These are phyloP conservation scores for Desmodus rotundus DNA, from an alignment of 2,113 vertebrate species.

Conservation along the genomic window DNA sequence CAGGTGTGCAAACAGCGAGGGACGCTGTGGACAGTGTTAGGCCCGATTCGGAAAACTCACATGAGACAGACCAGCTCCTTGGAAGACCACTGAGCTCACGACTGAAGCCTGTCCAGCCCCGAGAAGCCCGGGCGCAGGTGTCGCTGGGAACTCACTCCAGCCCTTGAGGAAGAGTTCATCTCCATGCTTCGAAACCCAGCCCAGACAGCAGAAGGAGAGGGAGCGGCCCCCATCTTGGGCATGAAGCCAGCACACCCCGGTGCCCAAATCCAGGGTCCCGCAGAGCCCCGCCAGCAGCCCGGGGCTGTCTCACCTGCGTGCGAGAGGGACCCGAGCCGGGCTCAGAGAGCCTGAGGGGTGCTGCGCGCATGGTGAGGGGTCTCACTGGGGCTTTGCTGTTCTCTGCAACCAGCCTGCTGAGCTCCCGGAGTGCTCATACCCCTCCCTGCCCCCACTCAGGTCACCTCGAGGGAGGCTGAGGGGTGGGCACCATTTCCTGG, in stretches of 20 bases:
- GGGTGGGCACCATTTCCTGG: not conserved
- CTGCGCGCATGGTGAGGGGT: not conserved
- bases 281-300: too few relatives aligned
- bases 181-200: fast-evolving
- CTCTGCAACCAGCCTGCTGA: not conserved
- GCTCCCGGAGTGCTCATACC: fast-evolving
- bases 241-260: not conserved
- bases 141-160: too few relatives aligned
- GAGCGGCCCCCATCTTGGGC: fast-evolving
- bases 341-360: not conserved
- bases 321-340: not conserved
- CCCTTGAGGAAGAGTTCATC: not conserved
- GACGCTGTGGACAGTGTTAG: too few relatives aligned
- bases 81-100: fast-evolving
- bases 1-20: not conserved
- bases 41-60: too few relatives aligned
- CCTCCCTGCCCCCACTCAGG: not conserved
- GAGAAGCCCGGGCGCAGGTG: not conserved
- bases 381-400: not conserved
- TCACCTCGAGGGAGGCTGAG: too few relatives aligned
- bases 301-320: too few relatives aligned
- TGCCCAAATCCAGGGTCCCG: not conserved
- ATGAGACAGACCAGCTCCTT: fast-evolving
- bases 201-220: fast-evolving
- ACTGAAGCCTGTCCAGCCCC: fast-evolving